Percentiles rank a stretch among this genome's conserved stretches.
Conservation (phyloP, 2,888 invertebrate genomes). For the Aplocera efformata region DNA sequence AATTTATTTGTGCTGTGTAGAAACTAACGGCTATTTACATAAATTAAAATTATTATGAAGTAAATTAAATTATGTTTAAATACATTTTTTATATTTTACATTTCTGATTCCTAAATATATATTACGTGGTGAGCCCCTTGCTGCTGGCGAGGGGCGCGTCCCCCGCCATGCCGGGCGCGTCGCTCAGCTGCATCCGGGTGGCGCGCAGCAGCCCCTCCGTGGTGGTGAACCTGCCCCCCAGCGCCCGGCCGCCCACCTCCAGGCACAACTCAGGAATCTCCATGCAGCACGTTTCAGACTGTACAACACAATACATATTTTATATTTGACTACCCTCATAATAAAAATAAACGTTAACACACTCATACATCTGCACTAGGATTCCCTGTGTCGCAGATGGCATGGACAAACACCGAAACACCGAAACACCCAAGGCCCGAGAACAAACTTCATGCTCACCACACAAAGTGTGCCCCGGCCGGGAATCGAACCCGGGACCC, state of each 20-base stretch:
- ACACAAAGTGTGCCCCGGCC: no score
- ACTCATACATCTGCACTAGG: no score
- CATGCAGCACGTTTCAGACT: slow-evolving; percentile 74
- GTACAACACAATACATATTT: no score
- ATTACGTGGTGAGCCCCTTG: slow-evolving; percentile 71
- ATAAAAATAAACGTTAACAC: no score
- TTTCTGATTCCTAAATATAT: neutral
- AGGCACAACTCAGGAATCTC: slow-evolving; percentile 90
- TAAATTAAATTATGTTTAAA: neutral
- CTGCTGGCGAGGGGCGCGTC: slow-evolving; percentile 77
- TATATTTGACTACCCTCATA: neutral
- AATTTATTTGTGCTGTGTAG: no score
- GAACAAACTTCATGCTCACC: no score
- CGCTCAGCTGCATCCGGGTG: slow-evolving; percentile 86
- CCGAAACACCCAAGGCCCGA: no score
- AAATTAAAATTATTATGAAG: no score
- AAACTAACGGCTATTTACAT: no score
- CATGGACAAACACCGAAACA: no score
- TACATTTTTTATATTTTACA: neutral
- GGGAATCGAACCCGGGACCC: no score
- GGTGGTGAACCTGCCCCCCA: slow-evolving; percentile 97
- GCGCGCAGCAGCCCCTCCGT: slow-evolving; percentile 90
- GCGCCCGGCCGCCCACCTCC: slow-evolving; percentile 90
- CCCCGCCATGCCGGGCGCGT: slow-evolving; percentile 84
- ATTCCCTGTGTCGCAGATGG: no score